Conservation (phyloP, 2,888 invertebrate species). For the Liposcelis brunnea region DNA sequence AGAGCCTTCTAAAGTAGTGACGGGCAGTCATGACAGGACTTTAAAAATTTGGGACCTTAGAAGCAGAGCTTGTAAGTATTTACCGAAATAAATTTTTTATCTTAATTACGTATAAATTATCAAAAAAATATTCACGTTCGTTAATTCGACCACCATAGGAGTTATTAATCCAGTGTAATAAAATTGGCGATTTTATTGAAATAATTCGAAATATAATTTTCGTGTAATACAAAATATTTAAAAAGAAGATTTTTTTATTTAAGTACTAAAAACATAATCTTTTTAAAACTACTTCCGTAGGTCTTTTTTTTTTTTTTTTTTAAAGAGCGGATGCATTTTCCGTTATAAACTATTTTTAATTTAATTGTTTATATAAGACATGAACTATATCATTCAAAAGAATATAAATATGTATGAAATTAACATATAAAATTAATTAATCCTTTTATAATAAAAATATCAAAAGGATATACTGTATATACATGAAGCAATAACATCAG, state of each 20-base stretch:
- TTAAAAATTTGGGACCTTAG: constrained; percentile 97
- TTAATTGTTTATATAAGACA: no score
- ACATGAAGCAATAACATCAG: no score
- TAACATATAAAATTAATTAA: constrained; percentile 25
- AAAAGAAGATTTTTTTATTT: no score
- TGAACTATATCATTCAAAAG: neutral
- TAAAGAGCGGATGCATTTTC: neutral
- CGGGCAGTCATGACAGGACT: constrained; percentile 95
- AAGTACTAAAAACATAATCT: no score
- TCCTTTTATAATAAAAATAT: neutral
- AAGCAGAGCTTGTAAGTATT: constrained; percentile 65
- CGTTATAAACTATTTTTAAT: neutral
- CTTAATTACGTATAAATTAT: no score
- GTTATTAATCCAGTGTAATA: no score
- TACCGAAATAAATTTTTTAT: neutral
- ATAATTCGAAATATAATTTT: no score
- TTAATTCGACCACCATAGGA: no score
- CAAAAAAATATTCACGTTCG: no score
- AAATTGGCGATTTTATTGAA: no score
- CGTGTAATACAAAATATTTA: no score
- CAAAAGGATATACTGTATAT: no score
- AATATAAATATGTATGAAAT: constrained; percentile 27
- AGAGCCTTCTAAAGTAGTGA: constrained; percentile 81
- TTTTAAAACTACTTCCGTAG: neutral
- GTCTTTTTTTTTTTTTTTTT: constrained; percentile 4